Base-by-base conservation (phyloP, 2,888 invertebrate genomes). In the Pollenia angustigena region DNA sequence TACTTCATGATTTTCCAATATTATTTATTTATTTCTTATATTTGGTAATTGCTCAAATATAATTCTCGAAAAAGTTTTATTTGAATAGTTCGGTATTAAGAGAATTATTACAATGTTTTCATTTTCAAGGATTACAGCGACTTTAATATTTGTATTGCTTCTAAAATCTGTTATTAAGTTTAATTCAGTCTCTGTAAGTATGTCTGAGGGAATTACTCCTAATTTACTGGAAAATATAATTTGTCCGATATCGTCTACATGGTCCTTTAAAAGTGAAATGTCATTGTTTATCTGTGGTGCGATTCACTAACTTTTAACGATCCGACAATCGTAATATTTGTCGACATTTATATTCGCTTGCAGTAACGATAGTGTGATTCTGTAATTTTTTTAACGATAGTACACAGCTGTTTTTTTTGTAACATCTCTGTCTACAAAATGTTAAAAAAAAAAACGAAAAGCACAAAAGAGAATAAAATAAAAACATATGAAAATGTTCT, bases 1-100 rank as follows among this genome's bases (percentile, higher is more conserved):
- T 75, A 62, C 48, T 44, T 62, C 75, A 12, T 75, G 48, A 44
- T 64, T 4, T n/a, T 10, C 16, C 23, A 44, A 58, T 11, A 44
- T 42, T 16, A 44, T 46, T 1, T 14, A 58, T 42, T 48, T 74
- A 46, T 74, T 60, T 10, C 12, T 48, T 16, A 32, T 7, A 48
- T 60, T 75, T 7, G 75, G 62, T 14, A 75, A n/a, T 2, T 50
- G 62, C 62, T 62, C 50, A 23, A 75, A 75, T 50, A 62, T 62
- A 50, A 75, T 62, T 75, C 14, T 75, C 32, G 75, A 54, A 8
- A 60, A 58, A 4, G 12, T 23, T 3, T 56, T 46, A 12, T 46
- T 4, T 23, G 62, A 60, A 12, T 48, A 62, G 60, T 74, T 46
- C 1, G 48, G 60, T 32, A 74, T 74, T 6, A 48, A n/a, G 1